phyloP scores from a whole-genome alignment of 1,140 invertebrate species.

The Papilio glaucus region DNA sequence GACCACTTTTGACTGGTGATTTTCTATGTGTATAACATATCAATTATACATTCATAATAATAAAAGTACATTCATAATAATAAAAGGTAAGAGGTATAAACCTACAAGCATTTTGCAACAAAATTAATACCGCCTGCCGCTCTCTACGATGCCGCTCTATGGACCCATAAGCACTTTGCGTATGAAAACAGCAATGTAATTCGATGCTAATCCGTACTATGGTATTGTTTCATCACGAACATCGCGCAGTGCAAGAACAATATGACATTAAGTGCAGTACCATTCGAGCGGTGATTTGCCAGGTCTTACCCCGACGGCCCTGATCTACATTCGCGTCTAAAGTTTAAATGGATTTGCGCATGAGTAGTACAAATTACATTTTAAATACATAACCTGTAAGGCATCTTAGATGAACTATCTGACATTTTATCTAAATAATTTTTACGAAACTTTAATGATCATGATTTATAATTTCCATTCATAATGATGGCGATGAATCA shows the following conservation, averaged over 20 bases:
- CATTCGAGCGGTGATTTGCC: slow-evolving; percentile 6
- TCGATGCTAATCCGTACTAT: neutral
- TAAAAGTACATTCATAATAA: neutral
- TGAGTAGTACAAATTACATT: neutral
- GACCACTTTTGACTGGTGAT: too few species aligned
- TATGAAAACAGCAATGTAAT: neutral
- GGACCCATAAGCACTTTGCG: neutral
- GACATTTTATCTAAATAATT: too few species aligned
- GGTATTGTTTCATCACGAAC: neutral
- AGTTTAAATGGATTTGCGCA: slow-evolving; percentile 20
- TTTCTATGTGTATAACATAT: too few species aligned
- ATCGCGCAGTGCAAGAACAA: neutral
- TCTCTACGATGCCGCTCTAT: slow-evolving; percentile 9
- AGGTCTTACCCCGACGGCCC: slow-evolving; percentile 23
- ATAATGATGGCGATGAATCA: too few species aligned
- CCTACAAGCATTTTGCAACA: slow-evolving; percentile 18
- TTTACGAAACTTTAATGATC: too few species aligned
- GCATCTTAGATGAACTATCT: too few species aligned
- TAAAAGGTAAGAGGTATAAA: neutral
- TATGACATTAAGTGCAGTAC: neutral
- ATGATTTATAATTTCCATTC: too few species aligned
- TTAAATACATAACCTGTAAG: too few species aligned
- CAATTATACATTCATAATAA: too few species aligned
- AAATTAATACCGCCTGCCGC: slow-evolving; percentile 2
- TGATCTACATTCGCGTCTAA: slow-evolving; percentile 23